Evolutionary conservation across 2,113 vertebrate species (phyloP).

Genomic region (Pterocles gutturalis): DNA sequence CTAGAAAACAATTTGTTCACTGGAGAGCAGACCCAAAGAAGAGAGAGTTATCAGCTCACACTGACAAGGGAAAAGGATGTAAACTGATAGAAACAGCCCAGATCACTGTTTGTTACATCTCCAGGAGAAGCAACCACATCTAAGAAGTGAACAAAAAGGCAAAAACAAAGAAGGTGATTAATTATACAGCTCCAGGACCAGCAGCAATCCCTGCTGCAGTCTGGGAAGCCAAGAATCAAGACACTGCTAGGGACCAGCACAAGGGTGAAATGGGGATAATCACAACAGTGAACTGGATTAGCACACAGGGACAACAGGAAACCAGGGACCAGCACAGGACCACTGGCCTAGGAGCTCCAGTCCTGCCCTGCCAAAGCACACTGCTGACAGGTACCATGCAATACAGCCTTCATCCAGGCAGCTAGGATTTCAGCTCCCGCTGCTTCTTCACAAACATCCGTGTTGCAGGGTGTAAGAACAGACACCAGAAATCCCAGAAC

Average conservation of each 20-base stretch:
- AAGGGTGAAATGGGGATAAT: not conserved
- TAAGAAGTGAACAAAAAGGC: not conserved
- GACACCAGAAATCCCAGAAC: not conserved
- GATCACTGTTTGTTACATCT: not conserved
- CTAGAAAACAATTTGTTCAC: not conserved
- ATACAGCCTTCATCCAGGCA: not conserved
- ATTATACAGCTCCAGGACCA: not conserved
- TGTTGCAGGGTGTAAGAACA: accelerated
- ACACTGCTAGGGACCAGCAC: not conserved
- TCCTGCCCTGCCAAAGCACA: not conserved
- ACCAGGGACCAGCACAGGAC: not conserved
- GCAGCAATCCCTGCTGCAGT: not conserved
- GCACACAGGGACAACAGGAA: not conserved
- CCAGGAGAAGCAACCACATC: not conserved
- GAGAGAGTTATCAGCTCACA: not conserved
- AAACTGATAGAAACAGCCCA: not conserved
- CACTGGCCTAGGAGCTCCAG: not conserved
- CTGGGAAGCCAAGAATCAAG: not conserved
- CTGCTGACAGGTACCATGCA: not conserved
- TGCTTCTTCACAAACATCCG: not conserved
- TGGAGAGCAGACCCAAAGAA: not conserved
- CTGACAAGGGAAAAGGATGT: not conserved
- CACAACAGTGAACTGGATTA: not conserved
- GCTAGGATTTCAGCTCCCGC: not conserved
- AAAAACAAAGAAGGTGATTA: accelerated